Base-by-base conservation (phyloP, 2,888 invertebrate genomes). In the Tuta absoluta region DNA sequence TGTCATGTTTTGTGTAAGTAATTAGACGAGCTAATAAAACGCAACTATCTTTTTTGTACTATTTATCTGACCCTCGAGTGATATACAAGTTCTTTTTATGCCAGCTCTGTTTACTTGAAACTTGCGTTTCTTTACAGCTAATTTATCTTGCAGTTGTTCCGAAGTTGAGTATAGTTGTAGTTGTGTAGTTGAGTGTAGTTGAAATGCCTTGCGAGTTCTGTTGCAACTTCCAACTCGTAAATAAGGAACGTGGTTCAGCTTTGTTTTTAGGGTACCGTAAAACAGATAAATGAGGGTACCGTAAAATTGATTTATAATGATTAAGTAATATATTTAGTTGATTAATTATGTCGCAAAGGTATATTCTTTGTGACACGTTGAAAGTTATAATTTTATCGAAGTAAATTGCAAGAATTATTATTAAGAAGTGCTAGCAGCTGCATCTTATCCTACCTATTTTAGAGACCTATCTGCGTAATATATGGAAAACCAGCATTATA, bases 71-170 rank as follows among this genome's bases (percentile, higher is more conserved):
- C 14, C 14, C 14, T 12, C 53, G 14, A n/a, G 51, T 51, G 19
- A 51, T 21, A 11, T 51, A 23, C 12, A 21, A 0, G 2, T 21
- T 28, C n/a, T 28, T 56, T 56, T 28, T 60, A 45, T 23, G 45
- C 45, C 24, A 24, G 45, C 45, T 45, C 23, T 23, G 45, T 60
- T 60, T 60, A 24, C 58, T 59, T 3, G 19, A 45, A 24, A n/a
- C n/a, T 45, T 21, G 10, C 45, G n/a, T 60, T 60, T 60, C 60
- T 60, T 60, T 45, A 45, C 21, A 23, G 45, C 60, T 60, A 60
- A 60, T 60, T 60, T 60, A 60, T 60, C 60, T 60, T 60, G 45
- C 38, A 45, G 21, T 33, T 58, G 33, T 28, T 45, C 21, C 12
- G 21, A 53, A 53, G 51, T 53, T 23, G 49, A 49, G 41, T 41